A percentile compares a stretch with the other conserved stretches of the same genome.
phyloP scores from a whole-genome alignment of 2,113 vertebrate species.

The Istiophorus platypterus region DNA sequence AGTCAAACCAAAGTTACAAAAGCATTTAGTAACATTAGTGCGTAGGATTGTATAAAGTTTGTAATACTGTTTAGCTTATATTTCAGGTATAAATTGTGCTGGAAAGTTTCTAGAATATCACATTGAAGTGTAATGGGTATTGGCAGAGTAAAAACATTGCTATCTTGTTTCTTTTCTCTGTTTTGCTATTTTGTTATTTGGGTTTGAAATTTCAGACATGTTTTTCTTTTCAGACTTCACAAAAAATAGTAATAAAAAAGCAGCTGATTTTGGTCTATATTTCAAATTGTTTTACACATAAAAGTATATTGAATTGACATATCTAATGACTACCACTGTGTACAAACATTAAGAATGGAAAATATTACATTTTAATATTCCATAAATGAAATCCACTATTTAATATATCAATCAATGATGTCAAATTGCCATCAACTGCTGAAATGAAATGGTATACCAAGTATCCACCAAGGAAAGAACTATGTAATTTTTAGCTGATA shows the following conservation, averaged over 20 bases:
- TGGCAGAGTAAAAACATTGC: not conserved
- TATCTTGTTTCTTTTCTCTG: not conserved
- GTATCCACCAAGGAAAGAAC: not conserved
- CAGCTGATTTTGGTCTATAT: not conserved
- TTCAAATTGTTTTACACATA: not conserved
- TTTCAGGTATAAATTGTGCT: constrained; percentile 6
- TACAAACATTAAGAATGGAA: not conserved
- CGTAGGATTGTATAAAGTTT: not conserved
- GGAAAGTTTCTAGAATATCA: constrained; percentile 5
- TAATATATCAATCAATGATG: not conserved
- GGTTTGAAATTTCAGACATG: not conserved
- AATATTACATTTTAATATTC: not conserved
- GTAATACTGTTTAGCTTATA: not conserved
- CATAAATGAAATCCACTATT: not conserved
- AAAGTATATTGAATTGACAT: not conserved
- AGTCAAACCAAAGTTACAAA: not conserved
- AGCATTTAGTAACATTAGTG: not conserved
- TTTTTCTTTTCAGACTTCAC: not conserved
- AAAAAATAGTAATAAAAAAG: not conserved
- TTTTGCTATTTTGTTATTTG: constrained; percentile 13
- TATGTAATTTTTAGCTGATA: not conserved
- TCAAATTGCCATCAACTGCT: not conserved
- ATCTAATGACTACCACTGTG: not conserved
- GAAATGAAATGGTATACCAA: not conserved
- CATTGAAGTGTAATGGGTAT: constrained; percentile 10